Evolutionary conservation across 2,113 vertebrate species (phyloP).

Genomic region (Leptosomus discolor): DNA sequence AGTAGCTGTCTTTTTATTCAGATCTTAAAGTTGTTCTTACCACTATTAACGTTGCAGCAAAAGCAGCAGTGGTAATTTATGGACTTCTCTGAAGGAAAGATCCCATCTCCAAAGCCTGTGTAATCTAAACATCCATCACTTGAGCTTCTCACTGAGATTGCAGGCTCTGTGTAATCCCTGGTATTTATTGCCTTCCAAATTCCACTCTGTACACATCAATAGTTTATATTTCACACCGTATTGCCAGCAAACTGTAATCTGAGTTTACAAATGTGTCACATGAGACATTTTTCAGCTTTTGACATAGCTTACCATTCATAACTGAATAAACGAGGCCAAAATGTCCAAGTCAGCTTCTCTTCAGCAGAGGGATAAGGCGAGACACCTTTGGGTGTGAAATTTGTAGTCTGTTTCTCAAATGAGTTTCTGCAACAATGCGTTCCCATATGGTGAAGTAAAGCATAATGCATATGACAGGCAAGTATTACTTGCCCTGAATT

Average conservation of each 20-base stretch:
- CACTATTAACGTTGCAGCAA: not conserved
- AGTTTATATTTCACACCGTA: not conserved
- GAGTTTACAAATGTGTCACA: not conserved
- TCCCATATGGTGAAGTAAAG: not conserved
- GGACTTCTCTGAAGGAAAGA: not conserved
- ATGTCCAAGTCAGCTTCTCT: not conserved
- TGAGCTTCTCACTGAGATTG: not conserved
- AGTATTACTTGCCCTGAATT: not conserved
- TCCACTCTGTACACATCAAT: not conserved
- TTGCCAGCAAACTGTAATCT: not conserved
- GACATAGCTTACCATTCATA: not conserved
- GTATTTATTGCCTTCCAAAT: not conserved
- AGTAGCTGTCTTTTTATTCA: not conserved
- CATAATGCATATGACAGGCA: not conserved
- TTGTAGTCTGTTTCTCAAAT: not conserved
- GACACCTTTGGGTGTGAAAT: slow-evolving; percentile 4
- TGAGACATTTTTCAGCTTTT: not conserved
- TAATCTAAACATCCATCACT: not conserved
- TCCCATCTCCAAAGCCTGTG: not conserved
- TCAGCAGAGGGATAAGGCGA: not conserved
- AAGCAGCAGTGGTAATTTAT: not conserved
- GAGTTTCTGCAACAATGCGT: not conserved
- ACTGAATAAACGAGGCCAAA: not conserved
- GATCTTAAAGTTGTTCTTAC: not conserved
- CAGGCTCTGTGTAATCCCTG: not conserved